Evolutionary conservation across 2,113 vertebrate species (phyloP), one percentile per base, ranked within the genome.

Genomic region (Epinephelus moara): DNA sequence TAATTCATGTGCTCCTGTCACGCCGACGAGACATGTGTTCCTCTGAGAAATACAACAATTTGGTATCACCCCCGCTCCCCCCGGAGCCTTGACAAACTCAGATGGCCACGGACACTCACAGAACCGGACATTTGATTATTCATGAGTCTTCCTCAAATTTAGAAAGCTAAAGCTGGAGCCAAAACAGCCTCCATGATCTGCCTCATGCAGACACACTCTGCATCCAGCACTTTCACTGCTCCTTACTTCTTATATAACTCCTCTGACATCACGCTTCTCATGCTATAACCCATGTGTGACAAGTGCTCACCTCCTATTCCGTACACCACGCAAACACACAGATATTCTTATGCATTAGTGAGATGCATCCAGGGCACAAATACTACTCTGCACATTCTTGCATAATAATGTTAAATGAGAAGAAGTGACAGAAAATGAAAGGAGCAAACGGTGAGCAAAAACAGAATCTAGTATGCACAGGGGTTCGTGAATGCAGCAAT

Each of bases 211-310:
- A 78, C 88, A 80, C 84, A 50, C 72, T 89, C 84, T 70, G 86
- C 91, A 89, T 89, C 86, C 89, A 83, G 88, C 89, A 69, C 91
- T 90, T 88, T 82, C 88, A 60, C 88, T 79, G 90, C 91, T 91
- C 89, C 86, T 84, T 86, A 67, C 56, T 80, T 91, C 94, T 95
- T 95, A 95, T 89, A 77, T 94, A 95, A 95, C 91, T 88, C 82
- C 85, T 87, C 91, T 92, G 90, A 92, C 91, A 90, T 94, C 91
- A 93, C 83, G 70, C 89, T 86, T 78, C 86, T 81, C 82, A 57
- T 92, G 88, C 90, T 84, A 60, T 80, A 91, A 90, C 89, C 91
- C 93, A 47, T 85, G 93, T 92, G 91, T 91, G 90, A 91, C 86
- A 90, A 92, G 86, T 80, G 73, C 81, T 84, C 79, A 70, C 83